Evolutionary conservation across 1,140 invertebrate genomes (phyloP), one percentile per base, ranked within the genome.

Genomic region (Leptoteleia sp.): DNA sequence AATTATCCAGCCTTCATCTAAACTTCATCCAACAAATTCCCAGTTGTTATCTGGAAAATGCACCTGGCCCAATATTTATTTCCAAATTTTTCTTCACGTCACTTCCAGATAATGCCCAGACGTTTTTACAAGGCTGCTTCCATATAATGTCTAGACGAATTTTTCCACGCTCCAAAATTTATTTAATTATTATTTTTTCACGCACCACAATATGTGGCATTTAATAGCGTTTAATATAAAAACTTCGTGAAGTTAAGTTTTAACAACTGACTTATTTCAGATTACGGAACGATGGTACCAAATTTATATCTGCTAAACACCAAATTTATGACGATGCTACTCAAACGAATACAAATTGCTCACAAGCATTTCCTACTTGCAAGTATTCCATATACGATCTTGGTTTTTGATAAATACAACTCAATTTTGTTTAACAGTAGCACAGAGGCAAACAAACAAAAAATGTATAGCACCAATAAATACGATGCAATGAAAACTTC

Each of bases 321-420:
- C 84, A 86, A 11, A 88, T 92, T 57, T 95, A 95, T 75, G 93
- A 94, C 73, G 85, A 90, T 50, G 94, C 93, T n/a, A 90, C 93
- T 59, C 84, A 88, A 54, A 87, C 88, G 37, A 87, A 91, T 50
- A 86, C 64, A 80, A 83, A 90, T 82, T 92, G 91, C 73, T 79
- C 82, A 4, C 61, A 82, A 68, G 81, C 84, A 16, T 91, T 91
- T 85, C 86, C 90, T 27, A 85, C 85, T 65, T 91, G 91, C 80
- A 54, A 84, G 37, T 72, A 88, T 67, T 90, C 90, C 7, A 88
- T 91, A 75, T 87, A 86, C 72, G 71, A 83, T 27, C 31, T 89
- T 59, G 82, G 87, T 7, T 84, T 64, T 25, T 75, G 33, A 57
- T 48, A 13, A 65, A 7, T 13, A 12, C 9, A 17, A 40, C 6